Evolutionary conservation across 2,888 invertebrate genomes (phyloP).

Genomic region (Spisula solida): DNA sequence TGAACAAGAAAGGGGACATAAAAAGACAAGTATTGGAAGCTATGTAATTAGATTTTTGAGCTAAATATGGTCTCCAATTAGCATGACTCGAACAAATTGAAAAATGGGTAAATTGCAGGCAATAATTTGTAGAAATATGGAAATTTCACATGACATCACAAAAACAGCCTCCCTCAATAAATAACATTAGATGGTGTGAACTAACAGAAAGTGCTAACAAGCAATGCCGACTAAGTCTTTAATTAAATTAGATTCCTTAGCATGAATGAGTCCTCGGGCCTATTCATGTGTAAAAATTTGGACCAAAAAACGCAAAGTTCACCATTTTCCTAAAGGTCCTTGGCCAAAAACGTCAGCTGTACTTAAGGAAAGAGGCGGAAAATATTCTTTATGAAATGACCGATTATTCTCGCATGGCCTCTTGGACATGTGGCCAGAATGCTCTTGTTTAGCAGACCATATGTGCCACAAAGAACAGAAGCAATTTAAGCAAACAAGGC

Average conservation of each 20-base stretch:
- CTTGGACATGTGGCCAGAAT: conserved; percentile 13
- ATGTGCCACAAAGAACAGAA: no score
- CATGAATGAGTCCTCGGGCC: neutral
- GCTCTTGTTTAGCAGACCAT: neutral
- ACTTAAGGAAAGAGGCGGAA: neutral
- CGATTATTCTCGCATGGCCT: neutral
- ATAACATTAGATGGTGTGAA: neutral
- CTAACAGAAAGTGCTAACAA: conserved; percentile 12
- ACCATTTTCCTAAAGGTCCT: neutral
- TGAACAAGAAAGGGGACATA: conserved; percentile 52
- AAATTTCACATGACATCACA: conserved; percentile 44
- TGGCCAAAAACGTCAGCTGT: neutral
- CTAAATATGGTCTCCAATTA: conserved; percentile 40
- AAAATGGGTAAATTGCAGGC: conserved; percentile 47
- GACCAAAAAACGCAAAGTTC: neutral
- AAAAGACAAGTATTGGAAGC: conserved; percentile 29
- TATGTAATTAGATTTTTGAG: conserved; percentile 48
- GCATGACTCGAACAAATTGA: conserved; percentile 36
- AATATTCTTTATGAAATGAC: neutral
- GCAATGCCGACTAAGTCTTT: neutral
- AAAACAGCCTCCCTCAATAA: conserved; percentile 11
- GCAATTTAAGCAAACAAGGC: no score
- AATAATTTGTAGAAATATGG: conserved; percentile 34
- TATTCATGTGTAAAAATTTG: conserved; percentile 3
- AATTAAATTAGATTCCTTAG: neutral